These are phyloP conservation scores for Chironomus riparius DNA, from an alignment of 2,888 invertebrate species.

Conservation along the genomic window DNA sequence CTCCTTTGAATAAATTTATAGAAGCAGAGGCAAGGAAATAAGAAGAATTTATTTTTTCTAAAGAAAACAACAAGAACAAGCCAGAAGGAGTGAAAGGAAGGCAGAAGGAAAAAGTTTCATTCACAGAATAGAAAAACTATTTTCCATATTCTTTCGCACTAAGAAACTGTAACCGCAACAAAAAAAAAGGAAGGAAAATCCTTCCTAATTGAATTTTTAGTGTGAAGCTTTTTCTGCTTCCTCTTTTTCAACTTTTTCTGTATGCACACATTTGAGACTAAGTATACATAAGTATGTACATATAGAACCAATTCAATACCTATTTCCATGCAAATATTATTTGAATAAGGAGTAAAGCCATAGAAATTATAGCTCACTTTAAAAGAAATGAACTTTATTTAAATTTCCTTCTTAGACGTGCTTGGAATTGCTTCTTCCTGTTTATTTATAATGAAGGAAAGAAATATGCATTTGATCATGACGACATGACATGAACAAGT, in stretches of 20 bases:
- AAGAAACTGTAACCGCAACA: neutral
- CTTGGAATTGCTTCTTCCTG: neutral
- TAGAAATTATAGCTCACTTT: conserved; percentile 22
- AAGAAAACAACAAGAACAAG: neutral
- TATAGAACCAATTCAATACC: neutral
- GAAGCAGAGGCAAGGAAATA: neutral
- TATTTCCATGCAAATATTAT: neutral
- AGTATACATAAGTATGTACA: too few relatives aligned
- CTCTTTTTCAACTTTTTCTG: too few relatives aligned
- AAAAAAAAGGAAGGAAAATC: neutral
- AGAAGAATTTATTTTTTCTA: too few relatives aligned
- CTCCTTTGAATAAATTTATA: neutral
- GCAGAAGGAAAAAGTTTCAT: too few relatives aligned
- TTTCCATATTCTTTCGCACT: too few relatives aligned
- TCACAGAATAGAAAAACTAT: too few relatives aligned
- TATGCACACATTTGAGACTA: too few relatives aligned
- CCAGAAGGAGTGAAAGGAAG: too few relatives aligned
- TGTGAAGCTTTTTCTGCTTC: conserved; percentile 1
- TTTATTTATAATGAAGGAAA: neutral
- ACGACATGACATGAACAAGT: neutral
- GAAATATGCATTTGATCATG: neutral
- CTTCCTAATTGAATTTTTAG: conserved; percentile 23
- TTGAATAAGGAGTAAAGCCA: neutral
- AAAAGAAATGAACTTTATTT: conserved; percentile 23
- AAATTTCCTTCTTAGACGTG: conserved; percentile 22